phyloP scores from a whole-genome alignment of 2,888 invertebrate species.

The Phragmatobia fuliginosa region DNA sequence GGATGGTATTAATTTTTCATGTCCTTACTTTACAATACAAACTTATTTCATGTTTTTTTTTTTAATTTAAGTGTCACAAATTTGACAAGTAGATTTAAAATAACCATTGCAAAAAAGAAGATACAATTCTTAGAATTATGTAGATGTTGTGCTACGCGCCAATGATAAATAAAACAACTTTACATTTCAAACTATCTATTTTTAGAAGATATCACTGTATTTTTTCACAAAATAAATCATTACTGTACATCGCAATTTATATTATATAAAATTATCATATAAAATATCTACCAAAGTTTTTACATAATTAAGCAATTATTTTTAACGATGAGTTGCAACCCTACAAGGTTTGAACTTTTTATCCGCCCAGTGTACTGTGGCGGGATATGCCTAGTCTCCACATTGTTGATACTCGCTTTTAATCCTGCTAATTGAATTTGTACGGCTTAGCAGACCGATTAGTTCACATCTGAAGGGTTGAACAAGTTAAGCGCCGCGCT shows the following conservation, averaged over 20 bases:
- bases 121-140: too few relatives aligned
- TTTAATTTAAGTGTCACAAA: not conserved
- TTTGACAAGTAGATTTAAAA: not conserved
- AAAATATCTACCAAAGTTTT: not conserved
- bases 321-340: not conserved
- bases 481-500: conserved; percentile 49
- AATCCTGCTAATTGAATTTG: conserved; percentile 69
- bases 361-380: conserved; percentile 29
- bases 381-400: conserved; percentile 45
- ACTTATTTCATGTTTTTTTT: not conserved
- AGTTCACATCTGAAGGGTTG: conserved; percentile 62
- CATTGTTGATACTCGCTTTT: conserved; percentile 44
- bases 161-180: not conserved
- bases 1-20: not conserved
- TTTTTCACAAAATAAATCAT: not conserved
- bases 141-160: not conserved
- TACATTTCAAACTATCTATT: not conserved
- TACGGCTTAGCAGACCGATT: conserved; percentile 68
- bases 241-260: not conserved
- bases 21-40: not conserved
- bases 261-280: not conserved
- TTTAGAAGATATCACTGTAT: not conserved
- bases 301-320: not conserved
- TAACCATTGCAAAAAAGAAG: too few relatives aligned
- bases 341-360: conserved; percentile 5